These are phyloP conservation scores for Neopipo cinnamomea DNA, from an alignment of 2,113 vertebrate genomes.

Conservation along the genomic window DNA sequence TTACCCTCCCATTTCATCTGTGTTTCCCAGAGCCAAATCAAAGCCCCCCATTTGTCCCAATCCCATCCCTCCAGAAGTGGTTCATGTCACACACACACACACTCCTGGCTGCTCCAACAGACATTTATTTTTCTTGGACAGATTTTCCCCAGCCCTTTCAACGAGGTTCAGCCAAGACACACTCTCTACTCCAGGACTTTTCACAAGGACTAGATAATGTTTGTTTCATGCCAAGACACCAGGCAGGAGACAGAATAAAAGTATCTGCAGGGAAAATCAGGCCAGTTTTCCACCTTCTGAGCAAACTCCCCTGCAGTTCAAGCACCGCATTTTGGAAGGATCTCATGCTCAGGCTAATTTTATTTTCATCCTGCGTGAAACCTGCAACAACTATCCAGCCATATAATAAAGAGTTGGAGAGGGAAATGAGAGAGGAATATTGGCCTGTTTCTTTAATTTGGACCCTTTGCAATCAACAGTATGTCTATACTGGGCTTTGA, in stretches of 20 bases:
- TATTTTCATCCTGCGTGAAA: background rate
- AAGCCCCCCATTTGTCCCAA: background rate
- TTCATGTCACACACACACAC: background rate
- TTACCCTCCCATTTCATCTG: background rate
- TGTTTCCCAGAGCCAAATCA: background rate
- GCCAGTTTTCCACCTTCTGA: background rate
- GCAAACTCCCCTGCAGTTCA: background rate
- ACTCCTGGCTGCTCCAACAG: background rate
- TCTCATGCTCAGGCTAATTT: background rate
- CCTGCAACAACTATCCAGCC: background rate
- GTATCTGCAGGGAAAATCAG: background rate
- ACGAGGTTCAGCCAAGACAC: slow-evolving; percentile 26
- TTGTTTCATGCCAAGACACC: background rate
- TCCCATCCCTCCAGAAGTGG: background rate
- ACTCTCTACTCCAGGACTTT: background rate
- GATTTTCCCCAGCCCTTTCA: background rate
- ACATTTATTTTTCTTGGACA: slow-evolving; percentile 9
- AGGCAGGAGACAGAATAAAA: background rate
- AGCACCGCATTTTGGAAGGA: background rate
- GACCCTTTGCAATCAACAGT: background rate
- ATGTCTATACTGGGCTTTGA: background rate
- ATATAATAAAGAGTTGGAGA: background rate
- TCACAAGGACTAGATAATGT: background rate
- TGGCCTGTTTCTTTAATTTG: background rate
- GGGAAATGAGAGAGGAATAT: background rate